phyloP scores from a whole-genome alignment of 2,797 vertebrate species.

The Sciurus vulgaris region DNA sequence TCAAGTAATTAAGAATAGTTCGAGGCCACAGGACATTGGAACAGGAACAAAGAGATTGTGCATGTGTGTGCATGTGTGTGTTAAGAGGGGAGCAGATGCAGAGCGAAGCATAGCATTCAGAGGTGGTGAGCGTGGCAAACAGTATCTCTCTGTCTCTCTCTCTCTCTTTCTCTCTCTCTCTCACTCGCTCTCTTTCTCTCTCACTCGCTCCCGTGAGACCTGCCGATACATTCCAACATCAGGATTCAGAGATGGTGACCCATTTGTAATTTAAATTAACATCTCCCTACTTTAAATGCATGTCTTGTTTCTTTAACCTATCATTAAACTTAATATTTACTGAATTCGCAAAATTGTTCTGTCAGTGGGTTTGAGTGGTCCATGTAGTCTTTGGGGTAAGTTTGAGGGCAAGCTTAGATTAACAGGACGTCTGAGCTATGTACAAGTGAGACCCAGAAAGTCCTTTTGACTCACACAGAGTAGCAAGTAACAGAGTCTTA shows the following conservation, averaged over 20 bases:
- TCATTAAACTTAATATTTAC: not conserved
- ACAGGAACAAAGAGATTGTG: not conserved
- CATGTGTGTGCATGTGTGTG: no score
- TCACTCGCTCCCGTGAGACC: not conserved
- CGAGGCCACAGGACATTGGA: not conserved
- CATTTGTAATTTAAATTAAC: not conserved
- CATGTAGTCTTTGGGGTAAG: conserved; percentile 59
- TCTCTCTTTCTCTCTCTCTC: not conserved
- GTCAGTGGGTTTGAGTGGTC: conserved; percentile 33
- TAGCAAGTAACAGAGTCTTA: conserved; percentile 65
- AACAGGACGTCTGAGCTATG: conserved; percentile 61
- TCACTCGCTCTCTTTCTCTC: not conserved
- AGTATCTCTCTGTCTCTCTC: not conserved
- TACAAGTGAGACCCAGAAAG: not conserved
- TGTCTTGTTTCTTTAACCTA: not conserved
- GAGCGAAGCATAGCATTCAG: not conserved
- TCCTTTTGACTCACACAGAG: not conserved
- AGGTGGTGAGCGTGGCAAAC: not conserved
- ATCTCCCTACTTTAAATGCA: not conserved
- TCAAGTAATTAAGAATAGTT: not conserved
- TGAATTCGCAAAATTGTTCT: conserved; percentile 35
- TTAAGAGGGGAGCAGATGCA: not conserved
- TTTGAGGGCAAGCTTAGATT: conserved; percentile 70
- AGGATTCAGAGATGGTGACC: not conserved
- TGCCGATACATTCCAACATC: not conserved